These are phyloP conservation scores for Tricholaema leucomelas DNA, from an alignment of 2,113 vertebrate genomes.

Conservation along the genomic window DNA sequence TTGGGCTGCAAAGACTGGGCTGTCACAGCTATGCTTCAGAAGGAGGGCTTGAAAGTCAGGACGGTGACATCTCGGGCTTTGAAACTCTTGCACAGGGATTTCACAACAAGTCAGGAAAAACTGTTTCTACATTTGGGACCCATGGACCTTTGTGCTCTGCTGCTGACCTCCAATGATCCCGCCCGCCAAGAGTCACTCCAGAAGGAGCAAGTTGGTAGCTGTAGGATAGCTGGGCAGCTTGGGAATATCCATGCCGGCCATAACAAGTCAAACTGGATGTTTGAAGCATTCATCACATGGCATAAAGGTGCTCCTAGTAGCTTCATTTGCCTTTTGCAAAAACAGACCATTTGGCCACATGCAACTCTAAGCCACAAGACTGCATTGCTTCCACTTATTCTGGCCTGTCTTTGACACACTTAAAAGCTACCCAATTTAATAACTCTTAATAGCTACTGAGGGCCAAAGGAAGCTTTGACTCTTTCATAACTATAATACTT, in stretches of 20 bases:
- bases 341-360: slow-evolving; percentile 15
- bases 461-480: slow-evolving; percentile 23
- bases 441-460: slow-evolving; percentile 38
- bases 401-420: background rate
- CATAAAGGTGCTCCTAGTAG: slow-evolving; percentile 18
- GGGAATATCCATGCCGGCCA: background rate
- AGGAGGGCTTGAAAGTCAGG: background rate
- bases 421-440: slow-evolving; percentile 32
- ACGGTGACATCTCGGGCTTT: background rate
- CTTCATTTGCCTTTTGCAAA: slow-evolving; percentile 29
- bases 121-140: fast-evolving
- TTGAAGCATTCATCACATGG: slow-evolving; percentile 11
- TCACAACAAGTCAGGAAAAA: background rate
- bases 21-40: background rate
- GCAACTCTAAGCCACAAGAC: slow-evolving; percentile 6
- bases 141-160: background rate
- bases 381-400: background rate
- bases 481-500: background rate
- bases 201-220: background rate
- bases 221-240: background rate
- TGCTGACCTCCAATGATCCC: background rate
- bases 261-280: slow-evolving; percentile 27
- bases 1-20: background rate
- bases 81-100: background rate
- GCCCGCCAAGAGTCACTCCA: fast-evolving